These are phyloP conservation scores for Aphaenogaster rudis DNA, from an alignment of 1,140 invertebrate genomes.

Conservation along the genomic window DNA sequence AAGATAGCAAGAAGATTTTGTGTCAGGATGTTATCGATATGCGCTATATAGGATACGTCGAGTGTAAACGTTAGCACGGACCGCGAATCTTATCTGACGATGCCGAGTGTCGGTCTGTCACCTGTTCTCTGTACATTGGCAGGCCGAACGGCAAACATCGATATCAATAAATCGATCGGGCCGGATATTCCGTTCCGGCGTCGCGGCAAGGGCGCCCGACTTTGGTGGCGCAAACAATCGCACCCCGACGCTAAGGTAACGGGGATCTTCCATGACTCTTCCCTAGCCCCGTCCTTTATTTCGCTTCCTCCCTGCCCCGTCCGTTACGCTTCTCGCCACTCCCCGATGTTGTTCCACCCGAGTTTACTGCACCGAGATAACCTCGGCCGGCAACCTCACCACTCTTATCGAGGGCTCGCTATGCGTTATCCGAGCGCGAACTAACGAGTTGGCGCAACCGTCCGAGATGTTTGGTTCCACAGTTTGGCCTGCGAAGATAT, in stretches of 20 bases:
- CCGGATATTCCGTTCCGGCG: constrained; percentile 55
- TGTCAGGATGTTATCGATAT: neutral
- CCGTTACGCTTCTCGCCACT: constrained; percentile 17
- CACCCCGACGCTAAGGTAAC: constrained; percentile 48
- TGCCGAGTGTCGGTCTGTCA: constrained; percentile 32
- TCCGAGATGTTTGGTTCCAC: constrained; percentile 70
- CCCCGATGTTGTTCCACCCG: constrained; percentile 79
- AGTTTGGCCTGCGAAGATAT: constrained; percentile 64
- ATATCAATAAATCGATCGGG: constrained; percentile 76
- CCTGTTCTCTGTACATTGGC: constrained; percentile 40
- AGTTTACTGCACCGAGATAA: constrained; percentile 85
- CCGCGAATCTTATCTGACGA: constrained; percentile 42
- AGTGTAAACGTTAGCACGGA: constrained; percentile 16
- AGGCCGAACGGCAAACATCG: constrained; percentile 65
- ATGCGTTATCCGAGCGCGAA: constrained; percentile 79
- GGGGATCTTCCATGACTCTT: constrained; percentile 74
- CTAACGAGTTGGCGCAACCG: constrained; percentile 80
- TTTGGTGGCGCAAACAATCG: constrained; percentile 75
- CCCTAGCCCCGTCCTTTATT: constrained; percentile 31
- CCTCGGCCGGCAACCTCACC: constrained; percentile 74
- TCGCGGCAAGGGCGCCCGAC: constrained; percentile 50
- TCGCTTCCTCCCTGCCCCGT: neutral
- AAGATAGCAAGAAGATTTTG: no score
- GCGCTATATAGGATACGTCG: neutral
- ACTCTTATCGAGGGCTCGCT: constrained; percentile 81